phyloP scores from a whole-genome alignment of 2,113 vertebrate species.

The Boulengeromyrus knoepffleri region DNA sequence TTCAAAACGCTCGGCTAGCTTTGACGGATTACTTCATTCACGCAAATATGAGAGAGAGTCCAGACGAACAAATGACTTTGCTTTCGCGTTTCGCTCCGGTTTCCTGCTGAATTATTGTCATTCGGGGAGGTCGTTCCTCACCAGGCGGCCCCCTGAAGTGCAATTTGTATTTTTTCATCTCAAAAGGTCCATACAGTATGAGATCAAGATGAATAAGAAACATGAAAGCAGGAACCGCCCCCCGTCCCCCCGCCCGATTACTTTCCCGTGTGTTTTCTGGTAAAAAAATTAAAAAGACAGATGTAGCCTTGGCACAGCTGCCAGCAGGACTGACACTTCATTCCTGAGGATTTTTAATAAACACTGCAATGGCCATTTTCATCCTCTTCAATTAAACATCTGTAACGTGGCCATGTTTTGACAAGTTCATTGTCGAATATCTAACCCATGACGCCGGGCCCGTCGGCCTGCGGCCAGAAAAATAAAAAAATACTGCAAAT shows the following conservation, averaged over 20 bases:
- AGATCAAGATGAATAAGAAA: slow-evolving; percentile 23
- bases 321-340: neutral
- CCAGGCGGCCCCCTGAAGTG: slow-evolving; percentile 10
- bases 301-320: neutral
- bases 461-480: neutral
- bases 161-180: neutral
- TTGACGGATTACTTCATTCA: slow-evolving; percentile 31
- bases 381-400: slow-evolving; percentile 11
- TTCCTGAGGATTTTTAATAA: slow-evolving; percentile 17
- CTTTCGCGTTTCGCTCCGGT: slow-evolving; percentile 30
- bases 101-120: slow-evolving; percentile 48
- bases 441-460: slow-evolving; percentile 26
- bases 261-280: neutral
- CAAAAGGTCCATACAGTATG: neutral
- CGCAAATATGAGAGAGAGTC: slow-evolving; percentile 50
- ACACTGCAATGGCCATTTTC: neutral
- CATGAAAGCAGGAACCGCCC: neutral
- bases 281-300: neutral
- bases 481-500: slow-evolving; percentile 30
- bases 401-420: neutral
- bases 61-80: slow-evolving; percentile 57
- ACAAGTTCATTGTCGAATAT: slow-evolving; percentile 12
- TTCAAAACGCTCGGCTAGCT: neutral
- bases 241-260: neutral
- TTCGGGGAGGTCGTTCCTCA: slow-evolving; percentile 18